Evolutionary conservation across 1,140 invertebrate species (phyloP), one percentile per base, ranked within the genome.

Genomic region (Cyphomyrmex costatus): DNA sequence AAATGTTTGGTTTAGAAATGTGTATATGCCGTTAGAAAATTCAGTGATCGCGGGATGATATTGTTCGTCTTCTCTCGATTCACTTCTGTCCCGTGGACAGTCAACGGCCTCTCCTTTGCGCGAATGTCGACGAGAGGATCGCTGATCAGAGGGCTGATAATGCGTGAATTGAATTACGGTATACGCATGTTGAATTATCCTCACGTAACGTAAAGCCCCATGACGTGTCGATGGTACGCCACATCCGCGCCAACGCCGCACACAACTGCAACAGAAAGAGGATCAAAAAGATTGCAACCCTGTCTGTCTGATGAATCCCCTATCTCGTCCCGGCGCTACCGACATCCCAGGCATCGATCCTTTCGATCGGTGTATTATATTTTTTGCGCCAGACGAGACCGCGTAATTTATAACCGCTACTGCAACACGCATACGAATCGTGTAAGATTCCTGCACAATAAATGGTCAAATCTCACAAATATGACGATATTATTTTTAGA

Each of bases 161-260:
- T 92, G 90, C 88, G 42, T 91, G 87, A 91, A 91, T 91, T 90
- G 87, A 93, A 92, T 93, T 92, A 93, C 89, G 90, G 88, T 91
- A 92, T 83, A 91, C 91, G 85, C 88, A 90, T 93, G 92, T 88
- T 91, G 86, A 90, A 92, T 93, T 92, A 88, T 93, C 92, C 95
- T 95, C 93, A 95, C 95, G 95, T 93, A 89, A 95, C 93, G 92
- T 95, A 95, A 92, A 94, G 89, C 70, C 95, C 95, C 86, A 95
- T 94, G 68, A 92, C 86, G 88, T 95, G 92, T 42, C 92, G 93
- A 79, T 94, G 93, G 78, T 93, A 94, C 33, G 94, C 93, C 58
- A 95, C 93, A 90, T 95, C 95, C 53, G 91, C 94, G 21, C 95
- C 95, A 73, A 95, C 95, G 58, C 95, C 95, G 87, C 94, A 95